Conservation (phyloP, 2,888 invertebrate genomes). For the Anodontia alba region DNA sequence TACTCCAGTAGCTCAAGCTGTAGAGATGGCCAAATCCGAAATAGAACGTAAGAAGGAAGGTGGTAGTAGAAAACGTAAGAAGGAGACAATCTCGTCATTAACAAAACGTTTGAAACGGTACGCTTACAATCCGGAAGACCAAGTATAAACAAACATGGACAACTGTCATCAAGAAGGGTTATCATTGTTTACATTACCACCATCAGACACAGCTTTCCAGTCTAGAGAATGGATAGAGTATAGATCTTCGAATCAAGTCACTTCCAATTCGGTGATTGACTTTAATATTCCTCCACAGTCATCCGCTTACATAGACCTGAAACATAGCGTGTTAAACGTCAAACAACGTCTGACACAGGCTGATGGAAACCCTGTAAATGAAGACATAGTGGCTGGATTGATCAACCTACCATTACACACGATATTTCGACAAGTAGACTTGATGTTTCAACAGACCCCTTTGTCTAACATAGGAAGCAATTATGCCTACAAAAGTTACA, state of each 20-base stretch:
- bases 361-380: background rate
- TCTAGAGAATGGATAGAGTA: too few relatives aligned
- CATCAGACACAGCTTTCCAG: too few relatives aligned
- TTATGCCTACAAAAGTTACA: constrained; percentile 56
- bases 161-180: too few relatives aligned
- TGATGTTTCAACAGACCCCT: constrained; percentile 40
- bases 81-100: background rate
- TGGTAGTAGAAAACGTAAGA: constrained; percentile 13
- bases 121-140: too few relatives aligned
- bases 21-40: too few relatives aligned
- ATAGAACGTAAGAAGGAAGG: constrained; percentile 14
- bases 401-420: constrained; percentile 40
- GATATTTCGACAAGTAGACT: constrained; percentile 45
- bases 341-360: constrained; percentile 30
- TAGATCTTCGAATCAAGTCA: too few relatives aligned
- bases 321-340: constrained; percentile 20
- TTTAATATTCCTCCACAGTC: constrained; percentile 39
- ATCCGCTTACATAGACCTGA: constrained; percentile 36
- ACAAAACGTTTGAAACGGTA: too few relatives aligned
- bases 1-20: too few relatives aligned
- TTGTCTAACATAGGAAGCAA: constrained; percentile 39
- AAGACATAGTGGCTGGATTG: background rate
- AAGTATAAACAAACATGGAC: too few relatives aligned
- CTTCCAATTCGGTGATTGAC: constrained; percentile 18
- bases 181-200: too few relatives aligned